Conservation (phyloP, 2,888 invertebrate species). For the Xestia rhomboidea region DNA sequence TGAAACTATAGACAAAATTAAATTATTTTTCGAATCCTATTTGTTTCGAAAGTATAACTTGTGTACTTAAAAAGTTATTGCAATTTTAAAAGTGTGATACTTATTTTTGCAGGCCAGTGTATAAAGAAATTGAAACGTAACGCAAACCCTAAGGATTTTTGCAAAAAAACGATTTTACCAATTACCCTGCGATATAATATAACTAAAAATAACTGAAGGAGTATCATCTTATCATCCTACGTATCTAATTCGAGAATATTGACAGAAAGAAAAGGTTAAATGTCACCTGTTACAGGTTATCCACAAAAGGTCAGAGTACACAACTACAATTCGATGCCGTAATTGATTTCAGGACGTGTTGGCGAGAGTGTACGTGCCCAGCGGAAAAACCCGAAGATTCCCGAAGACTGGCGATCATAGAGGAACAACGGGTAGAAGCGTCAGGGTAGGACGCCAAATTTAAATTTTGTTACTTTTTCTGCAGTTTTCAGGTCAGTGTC, state of each 20-base stretch:
- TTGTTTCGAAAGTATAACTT: too few relatives aligned
- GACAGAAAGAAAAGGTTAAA: background rate
- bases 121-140: too few relatives aligned
- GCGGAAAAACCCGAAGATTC: background rate
- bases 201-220: background rate
- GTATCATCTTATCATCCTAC: background rate
- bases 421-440: background rate
- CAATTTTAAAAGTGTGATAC: too few relatives aligned
- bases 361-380: constrained; percentile 37
- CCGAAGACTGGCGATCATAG: background rate
- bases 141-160: too few relatives aligned
- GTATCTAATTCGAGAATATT: background rate
- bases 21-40: too few relatives aligned
- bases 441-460: too few relatives aligned
- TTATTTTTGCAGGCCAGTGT: too few relatives aligned
- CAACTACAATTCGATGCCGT: constrained; percentile 34
- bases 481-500: too few relatives aligned
- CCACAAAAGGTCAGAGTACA: constrained; percentile 27
- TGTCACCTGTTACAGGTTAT: constrained; percentile 9
- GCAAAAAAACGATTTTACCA: too few relatives aligned
- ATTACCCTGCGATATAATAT: background rate
- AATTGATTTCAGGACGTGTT: constrained; percentile 35
- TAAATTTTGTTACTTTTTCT: too few relatives aligned
- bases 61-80: too few relatives aligned
- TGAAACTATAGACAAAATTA: too few relatives aligned